phyloP scores from a whole-genome alignment of 2,113 vertebrate species.

The Xiphophorus couchianus region DNA sequence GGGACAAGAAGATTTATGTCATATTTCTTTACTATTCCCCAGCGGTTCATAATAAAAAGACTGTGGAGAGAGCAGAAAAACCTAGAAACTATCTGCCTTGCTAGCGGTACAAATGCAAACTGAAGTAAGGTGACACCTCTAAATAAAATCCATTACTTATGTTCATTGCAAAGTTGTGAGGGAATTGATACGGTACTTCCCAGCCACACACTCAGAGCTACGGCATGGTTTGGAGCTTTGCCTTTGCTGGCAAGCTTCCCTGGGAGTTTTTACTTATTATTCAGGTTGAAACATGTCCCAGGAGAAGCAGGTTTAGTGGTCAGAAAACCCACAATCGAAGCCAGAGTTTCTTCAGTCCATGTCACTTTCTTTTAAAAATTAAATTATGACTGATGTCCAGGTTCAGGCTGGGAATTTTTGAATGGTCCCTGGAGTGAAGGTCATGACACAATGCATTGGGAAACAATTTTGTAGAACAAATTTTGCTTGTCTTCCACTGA shows the following conservation, averaged over 20 bases:
- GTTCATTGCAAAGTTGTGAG: neutral
- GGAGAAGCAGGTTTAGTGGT: constrained; percentile 33
- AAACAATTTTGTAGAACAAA: constrained; percentile 48
- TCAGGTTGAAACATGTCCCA: constrained; percentile 47
- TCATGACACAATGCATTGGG: constrained; percentile 57
- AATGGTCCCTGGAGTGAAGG: constrained; percentile 59
- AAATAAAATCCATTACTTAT: constrained; percentile 31
- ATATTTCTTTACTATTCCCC: constrained; percentile 27
- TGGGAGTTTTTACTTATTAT: constrained; percentile 26
- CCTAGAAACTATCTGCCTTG: constrained; percentile 40
- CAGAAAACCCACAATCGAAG: constrained; percentile 46
- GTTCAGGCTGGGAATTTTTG: constrained; percentile 47
- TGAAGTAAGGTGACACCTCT: constrained; percentile 42
- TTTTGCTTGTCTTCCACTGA: constrained; percentile 61
- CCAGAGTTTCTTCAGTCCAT: constrained; percentile 41
- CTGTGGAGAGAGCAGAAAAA: constrained; percentile 42
- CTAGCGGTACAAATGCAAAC: constrained; percentile 25
- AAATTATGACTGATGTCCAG: constrained; percentile 65
- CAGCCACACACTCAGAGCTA: constrained; percentile 21
- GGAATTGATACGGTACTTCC: constrained; percentile 22
- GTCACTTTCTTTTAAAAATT: constrained; percentile 40
- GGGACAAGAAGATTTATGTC: constrained; percentile 47
- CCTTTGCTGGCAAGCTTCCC: constrained; percentile 31
- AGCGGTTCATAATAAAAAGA: constrained; percentile 41
- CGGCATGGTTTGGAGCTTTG: constrained; percentile 50